phyloP scores from a whole-genome alignment of 2,888 invertebrate species.

The Drosophila meridiana region DNA sequence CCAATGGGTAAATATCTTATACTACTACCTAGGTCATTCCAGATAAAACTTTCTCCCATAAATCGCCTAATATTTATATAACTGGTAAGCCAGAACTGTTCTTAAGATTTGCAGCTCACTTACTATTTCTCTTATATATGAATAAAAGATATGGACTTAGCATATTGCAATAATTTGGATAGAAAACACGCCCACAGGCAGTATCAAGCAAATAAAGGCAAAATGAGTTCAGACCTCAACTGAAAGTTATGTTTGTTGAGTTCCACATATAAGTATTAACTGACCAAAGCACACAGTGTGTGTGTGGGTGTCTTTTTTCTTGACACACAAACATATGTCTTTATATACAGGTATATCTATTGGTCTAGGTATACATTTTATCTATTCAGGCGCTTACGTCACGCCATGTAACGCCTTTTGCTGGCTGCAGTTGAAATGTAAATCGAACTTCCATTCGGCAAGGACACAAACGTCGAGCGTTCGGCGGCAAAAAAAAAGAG shows the following conservation, averaged over 20 bases:
- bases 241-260: slow-evolving; percentile 40
- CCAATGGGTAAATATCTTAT: not conserved
- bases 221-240: slow-evolving; percentile 21
- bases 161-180: not conserved
- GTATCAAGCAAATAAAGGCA: slow-evolving; percentile 3
- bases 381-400: slow-evolving; percentile 69
- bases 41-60: not conserved
- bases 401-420: slow-evolving; percentile 52
- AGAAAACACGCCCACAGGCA: not conserved
- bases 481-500: not conserved
- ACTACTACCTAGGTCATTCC: not conserved
- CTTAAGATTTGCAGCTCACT: no score
- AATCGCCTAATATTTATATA: not conserved
- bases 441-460: slow-evolving; percentile 74
- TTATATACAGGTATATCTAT: slow-evolving; percentile 4
- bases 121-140: not conserved
- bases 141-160: no score
- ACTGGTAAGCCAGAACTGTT: not conserved
- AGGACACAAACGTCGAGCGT: slow-evolving; percentile 59
- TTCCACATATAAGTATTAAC: slow-evolving; percentile 37
- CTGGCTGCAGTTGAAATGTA: slow-evolving; percentile 75
- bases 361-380: slow-evolving; percentile 24
- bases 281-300: slow-evolving; percentile 8
- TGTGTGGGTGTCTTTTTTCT: slow-evolving; percentile 2
- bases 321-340: not conserved